These are phyloP conservation scores for Pentalonia nigronervosa DNA, from an alignment of 1,140 invertebrate genomes.

Conservation along the genomic window DNA sequence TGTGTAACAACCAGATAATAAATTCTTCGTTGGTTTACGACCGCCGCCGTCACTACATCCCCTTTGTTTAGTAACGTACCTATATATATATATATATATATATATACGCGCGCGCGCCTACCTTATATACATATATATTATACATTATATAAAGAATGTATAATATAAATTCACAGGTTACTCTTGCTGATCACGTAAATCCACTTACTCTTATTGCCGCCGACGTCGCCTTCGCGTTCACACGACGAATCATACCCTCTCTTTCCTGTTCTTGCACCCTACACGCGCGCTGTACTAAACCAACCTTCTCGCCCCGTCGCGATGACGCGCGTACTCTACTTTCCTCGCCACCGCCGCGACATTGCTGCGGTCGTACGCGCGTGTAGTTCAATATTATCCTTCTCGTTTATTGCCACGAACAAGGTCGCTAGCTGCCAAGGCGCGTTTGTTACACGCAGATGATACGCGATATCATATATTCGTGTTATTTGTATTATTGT, in stretches of 20 bases:
- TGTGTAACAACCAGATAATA: slow-evolving; percentile 26
- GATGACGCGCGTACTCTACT: not conserved
- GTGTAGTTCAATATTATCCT: not conserved
- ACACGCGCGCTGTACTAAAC: not conserved
- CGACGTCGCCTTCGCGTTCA: not conserved
- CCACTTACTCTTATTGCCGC: slow-evolving; percentile 23
- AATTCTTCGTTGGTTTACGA: not conserved
- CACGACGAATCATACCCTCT: not conserved
- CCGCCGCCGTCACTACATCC: not conserved
- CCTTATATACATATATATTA: not conserved
- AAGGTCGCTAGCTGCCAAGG: not conserved
- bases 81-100: slow-evolving; percentile 17
- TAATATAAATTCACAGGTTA: slow-evolving; percentile 1
- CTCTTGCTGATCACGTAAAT: slow-evolving; percentile 34
- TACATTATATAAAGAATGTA: slow-evolving; percentile 4
- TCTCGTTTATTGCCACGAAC: not conserved
- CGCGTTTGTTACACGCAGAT: not conserved
- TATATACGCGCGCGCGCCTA: not conserved
- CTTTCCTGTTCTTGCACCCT: not conserved
- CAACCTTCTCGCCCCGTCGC: not conserved
- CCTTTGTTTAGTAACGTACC: not conserved
- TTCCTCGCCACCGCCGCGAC: not conserved
- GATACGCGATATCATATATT: not conserved
- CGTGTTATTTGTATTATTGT: not conserved
- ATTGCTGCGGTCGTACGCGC: not conserved